Base-by-base conservation (phyloP, 2,797 vertebrate genomes). In the Silurus aristotelis region DNA sequence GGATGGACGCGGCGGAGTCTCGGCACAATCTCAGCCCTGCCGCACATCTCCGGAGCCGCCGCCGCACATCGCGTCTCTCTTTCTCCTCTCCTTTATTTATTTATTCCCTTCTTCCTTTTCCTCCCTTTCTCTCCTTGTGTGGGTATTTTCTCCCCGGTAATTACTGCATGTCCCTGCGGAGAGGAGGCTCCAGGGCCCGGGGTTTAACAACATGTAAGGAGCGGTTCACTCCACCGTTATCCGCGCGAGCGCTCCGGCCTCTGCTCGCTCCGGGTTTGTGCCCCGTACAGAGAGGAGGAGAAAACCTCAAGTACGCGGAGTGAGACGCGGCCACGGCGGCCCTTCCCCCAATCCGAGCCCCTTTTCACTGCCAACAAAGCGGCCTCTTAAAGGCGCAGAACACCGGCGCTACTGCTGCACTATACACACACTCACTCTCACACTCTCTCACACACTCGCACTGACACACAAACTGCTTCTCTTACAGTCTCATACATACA, bases 321-420 rank as follows among this genome's bases (percentile, higher is more conserved):
- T 84, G 75, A 79, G 83, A 78, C 83, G 48, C 75, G 75, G 52
- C 83, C 83, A 25, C 60, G 48, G n/a, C 71, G 70, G 90, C 93
- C 93, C 93, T 91, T 92, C 93, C 93, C 92, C 92, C 91, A 90
- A 90, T 87, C 90, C 89, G 80, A 82, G 81, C 83, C 86, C 66
- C 85, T 86, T 38, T 89, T 80, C 86, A 85, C 87, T 27, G 77
- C 87, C 88, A 87, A 92, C 90, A 90, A 88, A 83, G 83, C 90
- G 78, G 90, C 91, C 92, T 92, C 91, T 94, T 93, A 93, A 94
- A 95, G 93, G 90, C 60, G 87, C 87, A 93, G 86, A 63, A 56
- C 81, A 17, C 20, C 60, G 15, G 48, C 48, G 48, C 48, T 52
- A 19, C 9, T 75, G 55, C 61, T 63, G 7, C 15, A 52, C 4